phyloP scores from a whole-genome alignment of 1,140 invertebrate species.

The Eupristina koningsbergeri region DNA sequence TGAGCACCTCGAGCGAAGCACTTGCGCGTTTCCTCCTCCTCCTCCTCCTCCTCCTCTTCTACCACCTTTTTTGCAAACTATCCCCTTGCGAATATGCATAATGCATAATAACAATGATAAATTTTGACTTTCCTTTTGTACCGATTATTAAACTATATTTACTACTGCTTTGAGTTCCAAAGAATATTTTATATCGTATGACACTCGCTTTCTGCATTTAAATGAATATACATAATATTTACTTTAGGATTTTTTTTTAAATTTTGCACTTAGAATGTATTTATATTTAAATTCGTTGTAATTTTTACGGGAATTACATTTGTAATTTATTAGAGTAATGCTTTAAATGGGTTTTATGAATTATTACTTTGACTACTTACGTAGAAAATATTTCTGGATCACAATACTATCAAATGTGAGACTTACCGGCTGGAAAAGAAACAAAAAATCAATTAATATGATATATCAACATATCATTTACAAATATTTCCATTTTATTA shows the following conservation, averaged over 20 bases:
- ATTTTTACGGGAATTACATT: too few relatives aligned
- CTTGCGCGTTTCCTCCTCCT: conserved; percentile 19
- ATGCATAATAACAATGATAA: conserved; percentile 29
- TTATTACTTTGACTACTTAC: neutral
- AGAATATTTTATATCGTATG: neutral
- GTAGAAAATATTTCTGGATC: neutral
- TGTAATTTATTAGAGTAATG: too few relatives aligned
- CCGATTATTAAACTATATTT: neutral
- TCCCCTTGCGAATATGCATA: conserved; percentile 18
- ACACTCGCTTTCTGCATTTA: too few relatives aligned
- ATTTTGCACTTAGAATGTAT: too few relatives aligned
- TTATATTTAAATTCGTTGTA: too few relatives aligned
- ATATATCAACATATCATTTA: neutral
- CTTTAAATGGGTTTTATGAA: too few relatives aligned
- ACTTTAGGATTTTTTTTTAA: neutral
- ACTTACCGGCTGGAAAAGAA: conserved; percentile 70
- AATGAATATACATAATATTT: too few relatives aligned
- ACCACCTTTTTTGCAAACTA: neutral
- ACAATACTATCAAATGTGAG: neutral
- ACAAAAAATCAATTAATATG: conserved; percentile 44
- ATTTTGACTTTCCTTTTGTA: neutral
- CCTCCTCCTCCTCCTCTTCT: neutral
- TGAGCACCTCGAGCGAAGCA: conserved; percentile 43
- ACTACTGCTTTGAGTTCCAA: neutral
- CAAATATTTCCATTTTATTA: too few relatives aligned